Evolutionary conservation across 2,888 invertebrate species (phyloP).

Genomic region (Microctonus brassicae): DNA sequence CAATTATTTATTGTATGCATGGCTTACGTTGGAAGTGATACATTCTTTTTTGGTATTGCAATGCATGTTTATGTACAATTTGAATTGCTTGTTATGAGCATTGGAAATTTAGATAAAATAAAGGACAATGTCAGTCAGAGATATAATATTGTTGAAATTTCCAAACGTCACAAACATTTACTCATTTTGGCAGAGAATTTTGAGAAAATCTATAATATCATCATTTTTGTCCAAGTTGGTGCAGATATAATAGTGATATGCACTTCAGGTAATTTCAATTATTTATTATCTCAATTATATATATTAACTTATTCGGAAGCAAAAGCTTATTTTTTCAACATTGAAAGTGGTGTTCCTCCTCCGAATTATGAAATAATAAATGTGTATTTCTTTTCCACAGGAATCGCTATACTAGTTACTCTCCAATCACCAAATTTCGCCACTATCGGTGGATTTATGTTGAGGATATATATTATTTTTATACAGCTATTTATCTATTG

Average conservation of each 20-base stretch:
- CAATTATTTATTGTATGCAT: slow-evolving; percentile 20
- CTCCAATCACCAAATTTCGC: slow-evolving; percentile 19
- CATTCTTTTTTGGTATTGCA: slow-evolving; percentile 32
- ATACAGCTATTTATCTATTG: slow-evolving; percentile 39
- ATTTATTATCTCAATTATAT: too few species aligned
- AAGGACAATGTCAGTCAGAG: background rate
- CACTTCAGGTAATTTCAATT: slow-evolving; percentile 28
- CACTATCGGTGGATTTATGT: slow-evolving; percentile 10
- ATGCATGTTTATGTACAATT: slow-evolving; percentile 40
- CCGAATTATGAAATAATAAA: background rate
- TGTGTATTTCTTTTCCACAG: slow-evolving; percentile 7
- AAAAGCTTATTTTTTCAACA: too few species aligned
- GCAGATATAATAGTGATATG: slow-evolving; percentile 39
- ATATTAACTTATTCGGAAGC: too few species aligned
- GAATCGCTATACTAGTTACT: slow-evolving; percentile 34
- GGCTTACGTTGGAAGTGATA: slow-evolving; percentile 30
- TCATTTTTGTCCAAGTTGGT: slow-evolving; percentile 38
- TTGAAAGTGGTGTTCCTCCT: too few species aligned
- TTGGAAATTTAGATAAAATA: background rate
- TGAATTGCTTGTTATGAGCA: slow-evolving; percentile 20
- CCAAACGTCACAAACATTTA: slow-evolving; percentile 34
- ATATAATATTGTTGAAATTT: too few species aligned
- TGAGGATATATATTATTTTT: slow-evolving; percentile 26
- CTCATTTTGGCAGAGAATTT: slow-evolving; percentile 34
- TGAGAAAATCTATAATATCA: slow-evolving; percentile 40